phyloP scores from a whole-genome alignment of 2,888 invertebrate species.

The Calephelis perditalis region DNA sequence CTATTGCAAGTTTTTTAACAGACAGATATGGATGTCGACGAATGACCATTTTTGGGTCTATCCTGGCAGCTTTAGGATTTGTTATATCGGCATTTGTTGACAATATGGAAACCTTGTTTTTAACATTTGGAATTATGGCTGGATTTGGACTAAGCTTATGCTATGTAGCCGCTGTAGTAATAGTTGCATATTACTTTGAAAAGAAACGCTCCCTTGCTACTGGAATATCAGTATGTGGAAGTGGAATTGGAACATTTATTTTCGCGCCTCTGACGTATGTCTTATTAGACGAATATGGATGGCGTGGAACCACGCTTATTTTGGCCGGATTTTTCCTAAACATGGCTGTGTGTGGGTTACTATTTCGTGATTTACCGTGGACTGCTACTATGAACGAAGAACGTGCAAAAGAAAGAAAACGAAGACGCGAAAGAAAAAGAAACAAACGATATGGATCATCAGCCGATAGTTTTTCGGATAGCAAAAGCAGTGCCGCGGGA shows the following conservation, averaged over 20 bases:
- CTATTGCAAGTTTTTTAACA: constrained; percentile 89
- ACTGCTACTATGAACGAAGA: constrained; percentile 78
- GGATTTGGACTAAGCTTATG: constrained; percentile 92
- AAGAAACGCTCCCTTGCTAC: constrained; percentile 90
- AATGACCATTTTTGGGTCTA: constrained; percentile 87
- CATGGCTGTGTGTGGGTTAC: constrained; percentile 87
- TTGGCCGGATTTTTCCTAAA: constrained; percentile 89
- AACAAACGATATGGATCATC: constrained; percentile 80
- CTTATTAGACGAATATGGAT: constrained; percentile 86
- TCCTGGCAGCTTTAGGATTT: constrained; percentile 87
- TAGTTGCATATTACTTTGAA: constrained; percentile 94
- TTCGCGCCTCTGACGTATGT: constrained; percentile 89
- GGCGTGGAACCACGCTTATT: constrained; percentile 90
- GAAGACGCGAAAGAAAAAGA: constrained; percentile 77
- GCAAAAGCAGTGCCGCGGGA: constrained; percentile 82
- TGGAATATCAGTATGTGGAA: constrained; percentile 91
- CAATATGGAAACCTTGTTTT: constrained; percentile 86
- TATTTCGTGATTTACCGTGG: constrained; percentile 85
- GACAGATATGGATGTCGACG: constrained; percentile 90
- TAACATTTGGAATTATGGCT: constrained; percentile 90
- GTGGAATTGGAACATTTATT: constrained; percentile 92
- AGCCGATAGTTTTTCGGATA: constrained; percentile 83
- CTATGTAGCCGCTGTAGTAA: constrained; percentile 94
- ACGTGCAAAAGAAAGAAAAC: constrained; percentile 80
- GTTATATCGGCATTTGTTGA: constrained; percentile 85